These are phyloP conservation scores for Cyaniris semiargus DNA, from an alignment of 2,888 invertebrate species.

Conservation along the genomic window DNA sequence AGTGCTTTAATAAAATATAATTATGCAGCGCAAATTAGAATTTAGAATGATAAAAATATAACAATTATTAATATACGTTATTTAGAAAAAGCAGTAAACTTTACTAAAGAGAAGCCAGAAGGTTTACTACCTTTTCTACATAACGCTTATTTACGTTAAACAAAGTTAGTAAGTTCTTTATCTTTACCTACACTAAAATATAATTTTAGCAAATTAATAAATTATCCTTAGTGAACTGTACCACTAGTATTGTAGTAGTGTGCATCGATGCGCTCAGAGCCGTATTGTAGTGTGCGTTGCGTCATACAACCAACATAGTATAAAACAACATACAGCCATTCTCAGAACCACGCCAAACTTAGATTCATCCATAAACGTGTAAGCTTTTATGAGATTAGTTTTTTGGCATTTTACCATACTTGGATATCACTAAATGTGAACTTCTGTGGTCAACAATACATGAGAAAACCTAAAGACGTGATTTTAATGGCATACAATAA, in stretches of 20 bases:
- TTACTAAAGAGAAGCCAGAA: no score
- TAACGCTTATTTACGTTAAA: no score
- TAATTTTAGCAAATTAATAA: no score
- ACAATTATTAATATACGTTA: no score
- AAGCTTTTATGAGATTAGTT: background rate
- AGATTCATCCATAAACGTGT: conserved; percentile 18
- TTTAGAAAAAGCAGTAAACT: no score
- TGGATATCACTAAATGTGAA: background rate
- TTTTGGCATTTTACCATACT: background rate
- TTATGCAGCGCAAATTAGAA: no score
- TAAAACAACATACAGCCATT: conserved; percentile 45
- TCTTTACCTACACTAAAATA: no score
- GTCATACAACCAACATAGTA: conserved; percentile 36
- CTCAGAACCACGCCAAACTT: conserved; percentile 66
- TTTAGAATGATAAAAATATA: no score
- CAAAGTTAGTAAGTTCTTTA: no score
- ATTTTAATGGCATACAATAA: no score
- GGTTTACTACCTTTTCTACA: no score
- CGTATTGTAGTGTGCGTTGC: conserved; percentile 45
- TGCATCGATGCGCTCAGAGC: conserved; percentile 39
- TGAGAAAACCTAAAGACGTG: background rate
- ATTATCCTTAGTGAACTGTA: conserved; percentile 28
- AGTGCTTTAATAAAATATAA: no score
- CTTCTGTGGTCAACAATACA: background rate
- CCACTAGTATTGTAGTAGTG: conserved; percentile 40